These are phyloP conservation scores for Chelonus insularis DNA, from an alignment of 1,140 invertebrate genomes.

Conservation along the genomic window DNA sequence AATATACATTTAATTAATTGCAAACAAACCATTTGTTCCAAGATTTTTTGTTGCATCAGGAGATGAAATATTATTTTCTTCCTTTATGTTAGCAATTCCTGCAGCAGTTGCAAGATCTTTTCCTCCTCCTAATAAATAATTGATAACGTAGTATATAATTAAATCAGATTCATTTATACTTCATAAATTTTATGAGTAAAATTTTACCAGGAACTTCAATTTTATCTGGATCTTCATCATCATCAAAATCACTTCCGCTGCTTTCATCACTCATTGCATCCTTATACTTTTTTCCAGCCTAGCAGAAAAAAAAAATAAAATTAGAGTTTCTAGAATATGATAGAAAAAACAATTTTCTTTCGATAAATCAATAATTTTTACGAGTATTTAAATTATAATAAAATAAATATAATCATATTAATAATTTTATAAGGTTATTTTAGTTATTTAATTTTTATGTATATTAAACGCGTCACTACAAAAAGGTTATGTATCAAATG, in stretches of 20 bases:
- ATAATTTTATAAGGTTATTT: no score
- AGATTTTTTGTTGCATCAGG: slow-evolving; percentile 35
- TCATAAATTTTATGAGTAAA: no score
- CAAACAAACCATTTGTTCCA: no score
- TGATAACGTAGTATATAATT: slow-evolving; percentile 27
- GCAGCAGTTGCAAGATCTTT: slow-evolving; percentile 77
- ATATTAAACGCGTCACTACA: no score
- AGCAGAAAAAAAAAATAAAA: slow-evolving; percentile 22
- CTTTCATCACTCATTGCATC: slow-evolving; percentile 67
- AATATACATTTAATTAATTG: no score
- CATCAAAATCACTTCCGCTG: slow-evolving; percentile 80
- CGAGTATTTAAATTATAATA: no score
- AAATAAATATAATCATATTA: no score
- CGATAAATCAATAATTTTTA: no score
- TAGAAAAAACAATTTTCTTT: slow-evolving; percentile 10
- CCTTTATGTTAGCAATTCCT: slow-evolving; percentile 58
- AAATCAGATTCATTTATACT: no score
- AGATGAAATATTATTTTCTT: slow-evolving; percentile 39
- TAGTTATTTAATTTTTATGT: no score
- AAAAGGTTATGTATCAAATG: slow-evolving; percentile 26
- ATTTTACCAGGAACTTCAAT: slow-evolving; percentile 89
- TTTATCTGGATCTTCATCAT: slow-evolving; percentile 87
- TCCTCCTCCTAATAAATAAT: slow-evolving; percentile 68
- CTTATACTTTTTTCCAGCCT: slow-evolving; percentile 43
- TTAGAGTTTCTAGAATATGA: neutral